A percentile compares a stretch with the other conserved stretches of the same genome.
Evolutionary conservation across 2,797 vertebrate genomes (phyloP).

Genomic region (Falco cherrug): DNA sequence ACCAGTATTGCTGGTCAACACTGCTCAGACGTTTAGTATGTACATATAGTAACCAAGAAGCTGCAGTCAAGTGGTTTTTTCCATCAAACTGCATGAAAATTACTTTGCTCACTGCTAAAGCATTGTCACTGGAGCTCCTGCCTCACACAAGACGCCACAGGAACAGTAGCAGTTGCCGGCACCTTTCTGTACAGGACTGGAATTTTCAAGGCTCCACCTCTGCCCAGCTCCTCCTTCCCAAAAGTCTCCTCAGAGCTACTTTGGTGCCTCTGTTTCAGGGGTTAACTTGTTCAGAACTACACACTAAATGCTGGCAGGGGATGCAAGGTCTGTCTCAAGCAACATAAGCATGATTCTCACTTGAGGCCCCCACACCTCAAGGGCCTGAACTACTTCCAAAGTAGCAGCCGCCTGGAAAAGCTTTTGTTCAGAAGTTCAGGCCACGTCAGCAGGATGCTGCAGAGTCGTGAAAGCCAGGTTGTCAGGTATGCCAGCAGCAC

Average conservation of each 20-base stretch:
- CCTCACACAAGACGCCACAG: background rate
- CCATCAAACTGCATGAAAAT: background rate
- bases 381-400: background rate
- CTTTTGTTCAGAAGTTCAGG: background rate
- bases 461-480: background rate
- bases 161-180: background rate
- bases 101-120: background rate
- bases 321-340: background rate
- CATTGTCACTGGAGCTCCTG: background rate
- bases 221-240: background rate
- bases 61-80: background rate
- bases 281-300: background rate
- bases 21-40: background rate
- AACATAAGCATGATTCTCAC: background rate
- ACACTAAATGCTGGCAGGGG: background rate
- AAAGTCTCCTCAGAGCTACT: background rate
- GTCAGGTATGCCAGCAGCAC: background rate
- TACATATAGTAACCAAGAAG: background rate
- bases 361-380: background rate
- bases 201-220: slow-evolving; percentile 42
- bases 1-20: background rate
- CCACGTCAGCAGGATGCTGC: background rate
- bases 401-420: background rate
- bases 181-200: background rate
- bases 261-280: background rate